These are phyloP conservation scores for Distichodus sexfasciatus DNA, from an alignment of 2,797 vertebrate genomes.

Conservation along the genomic window DNA sequence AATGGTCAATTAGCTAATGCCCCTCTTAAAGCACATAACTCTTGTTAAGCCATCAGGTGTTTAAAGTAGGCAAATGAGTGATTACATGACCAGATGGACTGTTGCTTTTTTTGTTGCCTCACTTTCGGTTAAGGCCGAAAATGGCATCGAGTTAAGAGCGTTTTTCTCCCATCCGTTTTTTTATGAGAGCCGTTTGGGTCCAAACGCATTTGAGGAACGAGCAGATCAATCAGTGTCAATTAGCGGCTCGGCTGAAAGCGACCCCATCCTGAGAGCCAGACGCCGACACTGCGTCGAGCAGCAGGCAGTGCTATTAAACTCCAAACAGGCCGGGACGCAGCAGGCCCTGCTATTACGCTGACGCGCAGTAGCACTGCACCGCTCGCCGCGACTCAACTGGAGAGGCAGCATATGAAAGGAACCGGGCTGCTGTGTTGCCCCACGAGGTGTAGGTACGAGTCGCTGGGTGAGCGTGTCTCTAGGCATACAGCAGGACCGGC, in stretches of 20 bases:
- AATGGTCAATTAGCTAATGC: background rate
- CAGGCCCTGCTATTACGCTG: slow-evolving; percentile 45
- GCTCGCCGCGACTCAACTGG: background rate
- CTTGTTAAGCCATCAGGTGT: slow-evolving; percentile 33
- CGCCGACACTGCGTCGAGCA: slow-evolving; percentile 64
- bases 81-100: slow-evolving; percentile 41
- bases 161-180: slow-evolving; percentile 35
- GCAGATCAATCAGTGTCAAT: slow-evolving; percentile 81
- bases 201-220: slow-evolving; percentile 63
- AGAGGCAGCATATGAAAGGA: slow-evolving; percentile 20
- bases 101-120: background rate
- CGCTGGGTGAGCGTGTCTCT: slow-evolving; percentile 26
- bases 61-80: slow-evolving; percentile 13
- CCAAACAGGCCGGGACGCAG: slow-evolving; percentile 53
- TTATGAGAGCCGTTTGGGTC: slow-evolving; percentile 52
- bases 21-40: background rate
- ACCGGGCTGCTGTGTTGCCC: slow-evolving; percentile 1
- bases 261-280: slow-evolving; percentile 72
- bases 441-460: slow-evolving; percentile 22
- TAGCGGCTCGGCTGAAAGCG: slow-evolving; percentile 69
- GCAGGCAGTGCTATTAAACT: slow-evolving; percentile 69
- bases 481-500: slow-evolving; percentile 12
- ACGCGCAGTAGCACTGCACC: slow-evolving; percentile 37
- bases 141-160: slow-evolving; percentile 42
- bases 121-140: slow-evolving; percentile 41